Evolutionary conservation across 1,140 invertebrate species (phyloP), one percentile per base, ranked within the genome.

Genomic region (Phthorimaea operculella): DNA sequence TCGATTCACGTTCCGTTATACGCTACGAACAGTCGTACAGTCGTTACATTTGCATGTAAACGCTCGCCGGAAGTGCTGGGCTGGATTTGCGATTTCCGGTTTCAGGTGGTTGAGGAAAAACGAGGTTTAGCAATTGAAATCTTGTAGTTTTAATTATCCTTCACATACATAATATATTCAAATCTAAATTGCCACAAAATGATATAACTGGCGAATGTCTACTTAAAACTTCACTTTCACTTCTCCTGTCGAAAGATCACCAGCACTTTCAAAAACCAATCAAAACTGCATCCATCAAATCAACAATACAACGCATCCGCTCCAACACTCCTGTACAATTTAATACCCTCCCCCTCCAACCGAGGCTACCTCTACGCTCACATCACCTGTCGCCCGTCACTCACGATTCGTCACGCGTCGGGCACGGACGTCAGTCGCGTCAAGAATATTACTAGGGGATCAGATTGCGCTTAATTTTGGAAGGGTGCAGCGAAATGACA

Each of bases 401-500:
- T 79, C 74, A 63, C 59, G 58, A 70, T 76, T 76, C 76, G 76
- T 76, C 76, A 79, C 76, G 76, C 72, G 60, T 36, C 11, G 57
- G 36, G 55, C 54, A 54, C 57, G 63, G 65, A 67, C 68, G 73
- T 52, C 49, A 12, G 9, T 11, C 14, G 7, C 16, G 21, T 63
- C 64, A 68, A 61, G 60, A 54, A 67, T 69, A 71, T 72, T 68
- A 61, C 64, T 56, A 54, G 51, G 48, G 64, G 71, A 55, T 65
- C 60, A 56, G 51, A 56, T 63, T 65, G 63, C 63, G 66, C 74
- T 74, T 74, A 47, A 47, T 47, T 47, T 47, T 47, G n/a, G 36
- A 39, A 47, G 44, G 44, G 44, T 47, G 44, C 44, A 39, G 10
- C 36, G 36, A 39, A 39, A 39, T 39, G 36, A 39, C 36, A 39